Base-by-base conservation (phyloP, 2,113 vertebrate genomes). In the Vireo altiloquus region DNA sequence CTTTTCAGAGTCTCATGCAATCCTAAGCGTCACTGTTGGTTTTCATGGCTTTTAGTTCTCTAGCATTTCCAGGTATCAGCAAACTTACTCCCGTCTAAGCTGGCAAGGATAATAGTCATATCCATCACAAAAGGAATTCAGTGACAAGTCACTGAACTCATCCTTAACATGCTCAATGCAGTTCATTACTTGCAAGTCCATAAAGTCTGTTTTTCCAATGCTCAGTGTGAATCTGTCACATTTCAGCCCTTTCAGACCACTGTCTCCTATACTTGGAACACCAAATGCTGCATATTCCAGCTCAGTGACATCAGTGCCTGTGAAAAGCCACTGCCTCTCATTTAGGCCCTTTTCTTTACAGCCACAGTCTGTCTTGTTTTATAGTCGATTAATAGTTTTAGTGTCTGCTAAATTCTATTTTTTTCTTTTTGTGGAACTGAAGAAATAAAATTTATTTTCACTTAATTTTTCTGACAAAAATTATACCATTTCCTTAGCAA, bases 1-100 rank as follows among this genome's bases (percentile, higher is more conserved):
- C n/a, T 87, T 96, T 83, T 89, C 79, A 68, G 90, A 76, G 56
- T 89, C 78, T 60, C 80, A 75, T 72, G 37, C 53, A 81, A 78
- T 63, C 46, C 40, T 68, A 25, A 91, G 61, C 0, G 0, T 68
- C 92, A 49, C 47, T 86, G 28, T 40, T 47, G 75, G n/a, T 61
- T 92, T 96, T 92, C 79, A 87, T 3, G 9, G 90, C 69, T 92
- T 84, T 82, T 57, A 80, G 71, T 37, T 95, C 20, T 35, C 44
- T 13, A 89, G 60, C 56, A 69, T 60, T 94, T 60, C 85, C 84
- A 88, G 49, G 76, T 76, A 78, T 81, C 82, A 95, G 40, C 82
- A 93, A 78, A 84, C 82, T 92, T 57, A 10, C 52, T 96, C 57
- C 70, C 78, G 85, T n/a, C 79, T 81, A 23, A 86, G 76, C 71